Conservation (phyloP, 2,797 vertebrate genomes). For the Siniperca undulata region DNA sequence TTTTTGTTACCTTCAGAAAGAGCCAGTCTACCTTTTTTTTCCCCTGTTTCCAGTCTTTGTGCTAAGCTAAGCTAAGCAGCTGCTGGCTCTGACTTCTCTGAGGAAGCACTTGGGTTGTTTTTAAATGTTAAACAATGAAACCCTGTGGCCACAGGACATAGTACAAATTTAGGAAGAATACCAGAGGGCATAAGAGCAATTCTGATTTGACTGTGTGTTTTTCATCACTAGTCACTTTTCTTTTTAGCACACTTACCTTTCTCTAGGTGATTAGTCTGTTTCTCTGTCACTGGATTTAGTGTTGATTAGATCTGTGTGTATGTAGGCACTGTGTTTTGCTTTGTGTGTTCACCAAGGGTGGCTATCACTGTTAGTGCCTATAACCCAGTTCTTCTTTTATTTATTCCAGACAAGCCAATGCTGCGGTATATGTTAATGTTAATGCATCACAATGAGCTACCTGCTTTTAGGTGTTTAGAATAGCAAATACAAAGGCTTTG, state of each 20-base stretch:
- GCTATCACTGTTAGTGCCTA: conserved; percentile 13
- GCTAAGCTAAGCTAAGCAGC: conserved; percentile 15
- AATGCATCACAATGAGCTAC: conserved; percentile 48
- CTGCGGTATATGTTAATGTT: conserved; percentile 52
- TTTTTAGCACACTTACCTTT: conserved; percentile 33
- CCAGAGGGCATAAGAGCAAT: conserved; percentile 8
- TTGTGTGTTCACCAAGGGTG: conserved; percentile 21
- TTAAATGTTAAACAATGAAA: conserved; percentile 15
- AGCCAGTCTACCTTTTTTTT: neutral
- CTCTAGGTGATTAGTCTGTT: conserved; percentile 21
- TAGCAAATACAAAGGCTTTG: conserved; percentile 35
- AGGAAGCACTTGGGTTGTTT: conserved; percentile 11
- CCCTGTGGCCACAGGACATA: neutral
- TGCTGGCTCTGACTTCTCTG: conserved; percentile 1
- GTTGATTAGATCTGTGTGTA: conserved; percentile 25
- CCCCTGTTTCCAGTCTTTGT: neutral
- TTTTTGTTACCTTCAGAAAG: conserved; percentile 10
- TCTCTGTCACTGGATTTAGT: conserved; percentile 16
- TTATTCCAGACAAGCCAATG: conserved; percentile 40
- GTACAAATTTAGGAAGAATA: conserved; percentile 10
- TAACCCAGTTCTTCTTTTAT: conserved; percentile 35
- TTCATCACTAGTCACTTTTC: conserved; percentile 26
- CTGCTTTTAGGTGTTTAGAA: conserved; percentile 47
- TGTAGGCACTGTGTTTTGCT: conserved; percentile 15
- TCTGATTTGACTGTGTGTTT: conserved; percentile 30